Percentiles rank a stretch among this genome's conserved stretches.
phyloP scores from a whole-genome alignment of 2,797 vertebrate species.

The Rhabdomys pumilio region DNA sequence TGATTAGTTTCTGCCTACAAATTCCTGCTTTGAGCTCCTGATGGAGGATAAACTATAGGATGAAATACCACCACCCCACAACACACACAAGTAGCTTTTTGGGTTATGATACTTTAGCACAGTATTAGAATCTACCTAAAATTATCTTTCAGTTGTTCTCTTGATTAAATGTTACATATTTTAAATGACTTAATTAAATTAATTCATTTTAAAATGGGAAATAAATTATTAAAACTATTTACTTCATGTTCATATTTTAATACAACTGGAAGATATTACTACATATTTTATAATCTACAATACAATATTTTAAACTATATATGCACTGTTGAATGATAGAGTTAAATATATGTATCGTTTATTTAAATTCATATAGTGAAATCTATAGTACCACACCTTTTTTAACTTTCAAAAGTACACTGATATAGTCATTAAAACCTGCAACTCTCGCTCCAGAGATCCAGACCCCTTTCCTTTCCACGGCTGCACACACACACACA shows the following conservation, averaged over 20 bases:
- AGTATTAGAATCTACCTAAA: background rate
- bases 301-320: background rate
- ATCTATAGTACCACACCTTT: background rate
- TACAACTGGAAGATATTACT: background rate
- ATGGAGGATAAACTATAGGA: background rate
- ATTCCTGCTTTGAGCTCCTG: background rate
- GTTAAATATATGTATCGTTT: background rate
- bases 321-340: background rate
- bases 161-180: background rate
- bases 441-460: background rate
- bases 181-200: background rate
- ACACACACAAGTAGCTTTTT: background rate
- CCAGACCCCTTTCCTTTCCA: background rate
- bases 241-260: background rate
- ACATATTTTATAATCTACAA: background rate
- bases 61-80: background rate
- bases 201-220: background rate
- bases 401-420: background rate
- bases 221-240: background rate
- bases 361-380: background rate
- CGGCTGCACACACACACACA: background rate
- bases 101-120: background rate
- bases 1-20: background rate
- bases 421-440: background rate
- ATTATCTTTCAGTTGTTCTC: background rate